Evolutionary conservation across 1,140 invertebrate genomes (phyloP).

Genomic region (Ruditapes philippinarum): DNA sequence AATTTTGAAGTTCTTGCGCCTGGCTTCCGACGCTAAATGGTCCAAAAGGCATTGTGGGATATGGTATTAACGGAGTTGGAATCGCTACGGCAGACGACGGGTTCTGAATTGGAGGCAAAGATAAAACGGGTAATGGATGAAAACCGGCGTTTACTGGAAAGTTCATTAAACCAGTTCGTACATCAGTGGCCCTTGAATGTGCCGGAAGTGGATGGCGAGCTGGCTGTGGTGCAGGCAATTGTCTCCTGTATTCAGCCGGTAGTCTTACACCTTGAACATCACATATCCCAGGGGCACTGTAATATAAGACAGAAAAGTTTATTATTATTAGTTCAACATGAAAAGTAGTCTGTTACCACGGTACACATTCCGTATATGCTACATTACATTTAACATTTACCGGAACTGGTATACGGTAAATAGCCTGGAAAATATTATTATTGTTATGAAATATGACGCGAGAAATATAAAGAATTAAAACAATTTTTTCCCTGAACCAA

Average conservation of each 20-base stretch:
- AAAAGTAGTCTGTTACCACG: too few species aligned
- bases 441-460: too few species aligned
- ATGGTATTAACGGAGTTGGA: conserved; percentile 74
- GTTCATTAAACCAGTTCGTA: not conserved
- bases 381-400: too few species aligned
- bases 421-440: too few species aligned
- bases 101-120: conserved; percentile 26
- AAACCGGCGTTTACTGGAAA: conserved; percentile 39
- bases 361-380: too few species aligned
- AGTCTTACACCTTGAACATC: conserved; percentile 28
- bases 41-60: conserved; percentile 70
- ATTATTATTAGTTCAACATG: too few species aligned
- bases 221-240: conserved; percentile 25
- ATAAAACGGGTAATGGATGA: conserved; percentile 51
- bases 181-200: conserved; percentile 8
- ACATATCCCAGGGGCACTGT: conserved; percentile 49
- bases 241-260: conserved; percentile 52
- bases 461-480: too few species aligned
- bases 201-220: conserved; percentile 60
- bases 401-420: too few species aligned
- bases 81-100: conserved; percentile 21
- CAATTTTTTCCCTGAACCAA: too few species aligned
- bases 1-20: conserved; percentile 69
- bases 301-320: conserved; percentile 37
- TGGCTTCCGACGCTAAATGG: conserved; percentile 49